phyloP scores from a whole-genome alignment of 1,140 invertebrate genomes.

The Drosophila virilis region DNA sequence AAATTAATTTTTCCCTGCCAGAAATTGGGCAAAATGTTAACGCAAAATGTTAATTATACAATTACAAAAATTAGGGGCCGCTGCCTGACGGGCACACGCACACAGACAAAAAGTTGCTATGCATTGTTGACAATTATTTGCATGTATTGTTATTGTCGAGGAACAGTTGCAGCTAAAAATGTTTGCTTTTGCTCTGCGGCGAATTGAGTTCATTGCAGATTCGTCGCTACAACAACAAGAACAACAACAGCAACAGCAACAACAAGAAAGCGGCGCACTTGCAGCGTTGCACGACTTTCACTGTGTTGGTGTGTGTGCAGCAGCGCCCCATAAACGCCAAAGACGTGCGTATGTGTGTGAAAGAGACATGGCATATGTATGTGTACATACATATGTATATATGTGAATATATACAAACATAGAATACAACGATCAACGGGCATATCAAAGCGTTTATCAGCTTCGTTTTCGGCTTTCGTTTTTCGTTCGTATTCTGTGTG shows the following conservation, averaged over 20 bases:
- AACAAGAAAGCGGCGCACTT: conserved; percentile 18
- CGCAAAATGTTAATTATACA: no score
- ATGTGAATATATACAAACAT: neutral
- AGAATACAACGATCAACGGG: conserved; percentile 35
- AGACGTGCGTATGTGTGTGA: neutral
- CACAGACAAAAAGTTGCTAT: conserved; percentile 27
- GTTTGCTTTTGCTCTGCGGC: conserved; percentile 44
- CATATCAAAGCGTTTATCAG: conserved; percentile 52
- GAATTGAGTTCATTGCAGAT: conserved; percentile 51
- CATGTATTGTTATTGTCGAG: neutral
- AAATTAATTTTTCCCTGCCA: conserved; percentile 12
- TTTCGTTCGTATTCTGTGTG: conserved; percentile 1
- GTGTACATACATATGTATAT: conserved; percentile 2
- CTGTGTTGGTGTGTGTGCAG: conserved; percentile 26
- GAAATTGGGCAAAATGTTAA: conserved; percentile 17
- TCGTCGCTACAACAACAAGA: conserved; percentile 6
- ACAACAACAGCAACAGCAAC: conserved; percentile 12
- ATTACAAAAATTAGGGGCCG: neutral
- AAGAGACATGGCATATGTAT: conserved; percentile 1
- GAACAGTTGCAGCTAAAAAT: conserved; percentile 14
- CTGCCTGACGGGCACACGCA: neutral
- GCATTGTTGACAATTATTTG: conserved; percentile 46
- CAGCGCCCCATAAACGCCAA: conserved; percentile 5
- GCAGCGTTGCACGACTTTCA: conserved; percentile 38
- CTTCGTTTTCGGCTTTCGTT: conserved; percentile 36